A percentile compares a stretch with the other conserved stretches of the same genome.
Evolutionary conservation across 2,888 invertebrate genomes (phyloP).

Genomic region (Bugula neritina): DNA sequence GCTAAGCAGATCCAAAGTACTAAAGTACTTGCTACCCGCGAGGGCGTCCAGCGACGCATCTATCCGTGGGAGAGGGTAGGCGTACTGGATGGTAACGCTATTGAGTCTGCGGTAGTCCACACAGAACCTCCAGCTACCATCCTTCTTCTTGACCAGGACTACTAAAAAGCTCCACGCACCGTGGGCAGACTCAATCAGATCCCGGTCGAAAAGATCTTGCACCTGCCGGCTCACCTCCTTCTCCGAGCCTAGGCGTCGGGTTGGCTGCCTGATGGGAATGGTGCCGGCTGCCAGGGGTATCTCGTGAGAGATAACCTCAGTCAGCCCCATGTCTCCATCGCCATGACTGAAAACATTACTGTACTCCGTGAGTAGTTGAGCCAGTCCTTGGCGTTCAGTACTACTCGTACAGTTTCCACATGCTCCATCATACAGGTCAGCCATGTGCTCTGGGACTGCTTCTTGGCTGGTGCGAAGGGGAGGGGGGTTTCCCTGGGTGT

Average conservation of each 20-base stretch:
- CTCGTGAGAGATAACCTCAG: no score
- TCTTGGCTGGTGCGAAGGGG: no score
- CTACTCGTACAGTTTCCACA: no score
- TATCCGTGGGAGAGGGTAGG: slow-evolving; percentile 31
- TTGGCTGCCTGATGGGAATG: background rate
- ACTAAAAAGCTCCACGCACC: background rate
- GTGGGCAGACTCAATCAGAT: background rate
- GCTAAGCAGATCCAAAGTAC: slow-evolving; percentile 32
- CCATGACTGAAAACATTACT: no score
- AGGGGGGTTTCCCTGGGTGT: no score
- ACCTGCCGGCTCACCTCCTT: background rate
- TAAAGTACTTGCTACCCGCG: slow-evolving; percentile 32
- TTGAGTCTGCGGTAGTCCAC: slow-evolving; percentile 32
- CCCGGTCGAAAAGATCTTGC: background rate
- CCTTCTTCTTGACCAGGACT: background rate
- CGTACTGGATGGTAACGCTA: slow-evolving; percentile 30
- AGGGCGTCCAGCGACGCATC: slow-evolving; percentile 31
- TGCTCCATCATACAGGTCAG: no score
- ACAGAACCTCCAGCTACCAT: slow-evolving; percentile 27
- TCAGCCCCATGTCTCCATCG: no score
- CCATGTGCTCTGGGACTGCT: no score
- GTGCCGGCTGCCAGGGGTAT: background rate
- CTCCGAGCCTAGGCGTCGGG: background rate
- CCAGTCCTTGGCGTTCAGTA: no score
- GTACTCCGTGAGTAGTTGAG: no score